Percentiles rank a stretch among this genome's conserved stretches.
phyloP scores from a whole-genome alignment of 2,797 vertebrate genomes.

The Thripadectes ignobilis region DNA sequence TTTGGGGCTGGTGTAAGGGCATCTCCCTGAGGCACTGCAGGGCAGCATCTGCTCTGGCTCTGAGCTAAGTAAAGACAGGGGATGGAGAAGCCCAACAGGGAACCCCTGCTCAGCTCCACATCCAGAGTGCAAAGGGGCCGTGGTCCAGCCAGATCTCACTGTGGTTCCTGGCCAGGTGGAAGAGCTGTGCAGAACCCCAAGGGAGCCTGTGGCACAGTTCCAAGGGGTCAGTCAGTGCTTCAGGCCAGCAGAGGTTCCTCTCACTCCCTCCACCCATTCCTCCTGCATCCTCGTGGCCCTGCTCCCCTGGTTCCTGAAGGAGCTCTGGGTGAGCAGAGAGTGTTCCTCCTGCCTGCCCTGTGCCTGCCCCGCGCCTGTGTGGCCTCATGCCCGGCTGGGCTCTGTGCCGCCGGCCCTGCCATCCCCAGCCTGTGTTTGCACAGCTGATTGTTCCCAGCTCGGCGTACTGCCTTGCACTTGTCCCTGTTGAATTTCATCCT shows the following conservation, averaged over 20 bases:
- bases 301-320: background rate
- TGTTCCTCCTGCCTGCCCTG: background rate
- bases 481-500: conserved; percentile 64
- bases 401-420: background rate
- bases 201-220: background rate
- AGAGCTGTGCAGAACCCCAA: rapidly evolving
- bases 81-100: rapidly evolving
- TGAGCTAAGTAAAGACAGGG: background rate
- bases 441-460: conserved; percentile 12
- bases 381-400: background rate
- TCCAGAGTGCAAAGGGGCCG: rapidly evolving
- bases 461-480: background rate
- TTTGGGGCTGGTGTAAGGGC: background rate
- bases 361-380: background rate
- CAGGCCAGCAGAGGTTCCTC: background rate
- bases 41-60: background rate
- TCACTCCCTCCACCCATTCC: rapidly evolving
- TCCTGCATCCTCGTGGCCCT: background rate
- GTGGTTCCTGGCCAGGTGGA: background rate
- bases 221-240: background rate
- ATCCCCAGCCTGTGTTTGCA: conserved; percentile 34
- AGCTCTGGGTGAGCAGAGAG: background rate
- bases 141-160: rapidly evolving
- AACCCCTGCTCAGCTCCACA: rapidly evolving
- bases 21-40: background rate